Percentiles rank a stretch among this genome's conserved stretches.
phyloP scores from a whole-genome alignment of 2,888 invertebrate genomes.

The Acleris laterana region DNA sequence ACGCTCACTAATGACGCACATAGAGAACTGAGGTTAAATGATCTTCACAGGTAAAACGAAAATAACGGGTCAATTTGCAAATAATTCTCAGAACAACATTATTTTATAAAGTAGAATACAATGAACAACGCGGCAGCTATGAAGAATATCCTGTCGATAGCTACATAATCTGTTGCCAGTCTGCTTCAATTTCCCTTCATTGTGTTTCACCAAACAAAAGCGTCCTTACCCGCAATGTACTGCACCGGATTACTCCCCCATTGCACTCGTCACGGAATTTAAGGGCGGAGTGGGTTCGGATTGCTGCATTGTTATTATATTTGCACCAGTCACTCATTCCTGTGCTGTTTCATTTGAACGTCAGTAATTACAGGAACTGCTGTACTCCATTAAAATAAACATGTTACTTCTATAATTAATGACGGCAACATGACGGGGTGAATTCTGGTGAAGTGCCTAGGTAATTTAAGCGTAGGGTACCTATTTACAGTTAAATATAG shows the following conservation, averaged over 20 bases:
- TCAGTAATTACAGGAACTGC: conserved; percentile 23
- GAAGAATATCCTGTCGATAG: too few species aligned
- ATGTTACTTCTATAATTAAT: conserved; percentile 11
- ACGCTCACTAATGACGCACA: too few species aligned
- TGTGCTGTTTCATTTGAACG: conserved; percentile 22
- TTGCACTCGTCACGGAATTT: conserved; percentile 20
- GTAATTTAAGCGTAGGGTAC: too few species aligned
- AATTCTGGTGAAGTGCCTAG: not conserved
- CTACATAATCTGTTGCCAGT: too few species aligned
- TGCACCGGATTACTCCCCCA: conserved; percentile 6
- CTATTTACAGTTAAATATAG: not conserved
- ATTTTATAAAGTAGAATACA: too few species aligned
- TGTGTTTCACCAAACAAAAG: conserved; percentile 14
- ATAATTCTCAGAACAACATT: too few species aligned
- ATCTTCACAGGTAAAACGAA: too few species aligned
- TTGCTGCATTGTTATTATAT: conserved; percentile 28
- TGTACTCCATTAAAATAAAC: conserved; percentile 24
- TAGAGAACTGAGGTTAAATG: too few species aligned
- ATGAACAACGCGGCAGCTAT: too few species aligned
- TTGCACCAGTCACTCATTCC: conserved; percentile 19
- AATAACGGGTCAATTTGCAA: too few species aligned
- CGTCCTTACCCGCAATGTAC: conserved; percentile 5
- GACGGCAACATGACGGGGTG: conserved; percentile 10
- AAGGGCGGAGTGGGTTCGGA: conserved; percentile 12
- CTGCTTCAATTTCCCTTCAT: not conserved